Evolutionary conservation across 2,113 vertebrate species (phyloP), one percentile per base, ranked within the genome.

Genomic region (Orycteropus afer): DNA sequence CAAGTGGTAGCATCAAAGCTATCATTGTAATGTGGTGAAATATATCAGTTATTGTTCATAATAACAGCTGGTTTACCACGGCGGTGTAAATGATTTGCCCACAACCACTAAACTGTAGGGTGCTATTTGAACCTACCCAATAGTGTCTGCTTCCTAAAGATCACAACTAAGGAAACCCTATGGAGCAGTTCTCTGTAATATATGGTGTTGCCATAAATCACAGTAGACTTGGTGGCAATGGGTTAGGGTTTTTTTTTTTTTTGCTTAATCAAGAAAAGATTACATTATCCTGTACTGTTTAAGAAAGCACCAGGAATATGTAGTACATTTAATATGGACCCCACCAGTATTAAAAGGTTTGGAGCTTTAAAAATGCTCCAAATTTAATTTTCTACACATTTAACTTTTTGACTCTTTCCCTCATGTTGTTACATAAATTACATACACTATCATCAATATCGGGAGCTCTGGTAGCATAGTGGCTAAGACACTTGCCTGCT

Each of bases 321-420:
- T 63, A 82, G 61, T 89, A 65, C 18, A 80, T 84, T 91, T 13
- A 5, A 59, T 92, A 69, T n/a, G 49, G 83, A 89, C 27, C 0
- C 22, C 20, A 55, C 29, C 79, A 69, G 22, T 73, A 94, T 42
- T n/a, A 67, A 51, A 65, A 53, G 73, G 37, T 91, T 88, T 87
- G 45, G 40, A 63, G 53, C 27, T 86, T 93, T 91, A 82, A 84
- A 95, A 81, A 79, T 78, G 73, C 0, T 32, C 22, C n/a, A n/a
- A n/a, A n/a, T 79, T 87, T 55, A 61, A 25, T 94, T 85, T 90
- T 88, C 59, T 82, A 94, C 77, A 79, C 11, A 67, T 95, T 94
- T 90, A 74, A 76, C 90, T 42, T 78, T 37, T 79, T 73, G 34
- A 86, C 49, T 63, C 13, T 59, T 77, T 74, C 6, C 29, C 14